Evolutionary conservation across 2,888 invertebrate species (phyloP).

Genomic region (Monopis laevigella): DNA sequence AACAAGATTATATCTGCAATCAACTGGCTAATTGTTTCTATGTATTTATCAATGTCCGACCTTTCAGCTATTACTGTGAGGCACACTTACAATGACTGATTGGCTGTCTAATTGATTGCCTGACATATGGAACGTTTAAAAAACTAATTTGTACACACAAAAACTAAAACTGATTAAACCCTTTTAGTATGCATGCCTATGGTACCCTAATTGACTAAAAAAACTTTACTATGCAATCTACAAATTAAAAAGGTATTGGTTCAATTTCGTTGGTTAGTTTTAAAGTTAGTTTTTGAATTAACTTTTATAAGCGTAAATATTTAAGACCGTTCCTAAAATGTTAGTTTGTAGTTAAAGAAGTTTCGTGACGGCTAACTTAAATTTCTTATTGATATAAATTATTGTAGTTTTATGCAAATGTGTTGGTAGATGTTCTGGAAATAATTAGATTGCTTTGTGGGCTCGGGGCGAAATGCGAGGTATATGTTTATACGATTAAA

Average conservation of each 20-base stretch:
- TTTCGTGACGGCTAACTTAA: slow-evolving; percentile 47
- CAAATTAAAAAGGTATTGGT: too few species aligned
- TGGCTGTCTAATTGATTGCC: slow-evolving; percentile 43
- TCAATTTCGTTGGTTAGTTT: too few species aligned
- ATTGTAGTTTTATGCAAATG: slow-evolving; percentile 64
- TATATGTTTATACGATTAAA: slow-evolving; percentile 52
- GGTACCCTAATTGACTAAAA: slow-evolving; percentile 33
- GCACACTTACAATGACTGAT: neutral
- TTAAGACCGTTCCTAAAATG: neutral
- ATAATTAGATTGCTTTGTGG: slow-evolving; percentile 57
- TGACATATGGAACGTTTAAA: slow-evolving; percentile 41
- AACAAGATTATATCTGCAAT: too few species aligned
- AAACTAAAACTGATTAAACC: slow-evolving; percentile 45
- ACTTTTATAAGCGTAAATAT: neutral
- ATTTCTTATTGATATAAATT: slow-evolving; percentile 56
- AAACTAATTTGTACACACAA: slow-evolving; percentile 17
- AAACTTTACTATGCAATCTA: too few species aligned
- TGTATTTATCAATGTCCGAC: slow-evolving; percentile 2
- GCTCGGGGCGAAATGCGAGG: slow-evolving; percentile 39
- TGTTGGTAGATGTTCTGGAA: slow-evolving; percentile 36
- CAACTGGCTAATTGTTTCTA: too few species aligned
- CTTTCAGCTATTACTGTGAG: neutral
- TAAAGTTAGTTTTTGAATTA: neutral
- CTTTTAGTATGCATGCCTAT: slow-evolving; percentile 55
- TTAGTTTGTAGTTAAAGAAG: slow-evolving; percentile 37